phyloP scores from a whole-genome alignment of 2,888 invertebrate species.

The Aspidiotus rigidus region DNA sequence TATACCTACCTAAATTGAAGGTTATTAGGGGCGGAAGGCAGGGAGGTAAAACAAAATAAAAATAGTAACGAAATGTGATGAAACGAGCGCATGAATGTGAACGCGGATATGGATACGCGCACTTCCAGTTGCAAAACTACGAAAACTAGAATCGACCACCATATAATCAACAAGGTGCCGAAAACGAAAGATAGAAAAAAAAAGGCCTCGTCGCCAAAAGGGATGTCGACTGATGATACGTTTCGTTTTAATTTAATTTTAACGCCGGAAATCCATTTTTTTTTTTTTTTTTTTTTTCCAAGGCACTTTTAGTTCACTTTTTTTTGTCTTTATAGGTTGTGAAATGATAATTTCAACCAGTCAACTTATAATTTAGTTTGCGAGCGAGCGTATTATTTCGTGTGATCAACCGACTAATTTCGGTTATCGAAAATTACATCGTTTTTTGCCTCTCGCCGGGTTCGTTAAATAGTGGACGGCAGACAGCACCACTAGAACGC shows the following conservation, averaged over 20 bases:
- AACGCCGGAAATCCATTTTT: constrained; percentile 1
- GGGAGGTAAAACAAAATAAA: too few relatives aligned
- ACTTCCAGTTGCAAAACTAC: too few relatives aligned
- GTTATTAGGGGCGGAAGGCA: too few relatives aligned
- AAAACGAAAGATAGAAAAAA: background rate
- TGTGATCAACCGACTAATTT: constrained; percentile 2
- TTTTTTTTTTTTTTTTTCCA: background rate
- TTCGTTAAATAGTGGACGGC: too few relatives aligned
- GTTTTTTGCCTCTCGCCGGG: too few relatives aligned
- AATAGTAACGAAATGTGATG: too few relatives aligned
- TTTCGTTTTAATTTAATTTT: constrained; percentile 3
- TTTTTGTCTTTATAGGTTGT: background rate
- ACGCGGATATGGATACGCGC: too few relatives aligned
- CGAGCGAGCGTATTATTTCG: background rate
- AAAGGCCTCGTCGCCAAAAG: background rate
- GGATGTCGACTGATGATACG: constrained; percentile 2
- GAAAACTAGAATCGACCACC: too few relatives aligned
- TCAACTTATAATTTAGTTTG: constrained; percentile 2
- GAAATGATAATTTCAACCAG: constrained; percentile 2
- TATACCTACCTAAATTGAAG: too few relatives aligned
- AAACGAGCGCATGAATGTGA: too few relatives aligned
- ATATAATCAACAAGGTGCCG: constrained; percentile 3
- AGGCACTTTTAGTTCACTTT: too few relatives aligned
- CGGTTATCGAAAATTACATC: background rate
- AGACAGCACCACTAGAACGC: too few relatives aligned